Percentiles rank a stretch among this genome's conserved stretches.
Conservation (phyloP, 1,140 invertebrate genomes). For the Hyles euphorbiae region DNA sequence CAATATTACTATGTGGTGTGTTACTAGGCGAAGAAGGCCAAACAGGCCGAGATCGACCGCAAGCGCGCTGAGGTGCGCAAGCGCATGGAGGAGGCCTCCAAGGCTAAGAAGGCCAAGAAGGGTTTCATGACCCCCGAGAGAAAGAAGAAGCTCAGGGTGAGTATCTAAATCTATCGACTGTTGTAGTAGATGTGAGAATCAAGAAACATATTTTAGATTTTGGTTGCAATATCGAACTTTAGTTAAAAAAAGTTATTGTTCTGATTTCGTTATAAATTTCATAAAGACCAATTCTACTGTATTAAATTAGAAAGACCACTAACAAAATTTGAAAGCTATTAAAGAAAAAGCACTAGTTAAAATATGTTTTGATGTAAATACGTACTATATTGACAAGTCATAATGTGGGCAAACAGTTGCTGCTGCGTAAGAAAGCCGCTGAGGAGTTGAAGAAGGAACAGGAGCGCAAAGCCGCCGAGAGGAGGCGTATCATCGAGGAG, state of each 20-base stretch:
- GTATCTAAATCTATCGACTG: slow-evolving; percentile 44
- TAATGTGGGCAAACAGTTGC: slow-evolving; percentile 78
- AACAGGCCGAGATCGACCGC: slow-evolving; percentile 94
- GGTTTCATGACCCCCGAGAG: slow-evolving; percentile 99
- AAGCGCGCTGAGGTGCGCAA: slow-evolving; percentile 96
- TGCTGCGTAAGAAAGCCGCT: slow-evolving; percentile 99
- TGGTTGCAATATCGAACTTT: no score
- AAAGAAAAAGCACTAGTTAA: no score
- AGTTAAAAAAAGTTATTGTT: no score
- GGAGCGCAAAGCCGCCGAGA: slow-evolving; percentile 97
- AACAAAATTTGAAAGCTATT: no score
- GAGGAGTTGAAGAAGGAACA: slow-evolving; percentile 99
- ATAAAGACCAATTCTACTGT: no score
- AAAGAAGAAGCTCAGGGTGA: slow-evolving; percentile 98
- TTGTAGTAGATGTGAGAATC: no score
- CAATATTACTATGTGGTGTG: slow-evolving; percentile 37
- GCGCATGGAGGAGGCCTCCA: slow-evolving; percentile 96
- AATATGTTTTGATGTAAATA: no score
- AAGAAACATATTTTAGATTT: no score
- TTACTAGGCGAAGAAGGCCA: slow-evolving; percentile 92
- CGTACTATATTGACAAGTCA: slow-evolving; percentile 4
- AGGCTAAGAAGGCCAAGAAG: slow-evolving; percentile 97
- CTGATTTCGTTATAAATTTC: no score
- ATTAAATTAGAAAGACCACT: no score
- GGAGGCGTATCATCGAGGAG: slow-evolving; percentile 97